Evolutionary conservation across 2,113 vertebrate genomes (phyloP).

Genomic region (Acrocephalus arundinaceus): DNA sequence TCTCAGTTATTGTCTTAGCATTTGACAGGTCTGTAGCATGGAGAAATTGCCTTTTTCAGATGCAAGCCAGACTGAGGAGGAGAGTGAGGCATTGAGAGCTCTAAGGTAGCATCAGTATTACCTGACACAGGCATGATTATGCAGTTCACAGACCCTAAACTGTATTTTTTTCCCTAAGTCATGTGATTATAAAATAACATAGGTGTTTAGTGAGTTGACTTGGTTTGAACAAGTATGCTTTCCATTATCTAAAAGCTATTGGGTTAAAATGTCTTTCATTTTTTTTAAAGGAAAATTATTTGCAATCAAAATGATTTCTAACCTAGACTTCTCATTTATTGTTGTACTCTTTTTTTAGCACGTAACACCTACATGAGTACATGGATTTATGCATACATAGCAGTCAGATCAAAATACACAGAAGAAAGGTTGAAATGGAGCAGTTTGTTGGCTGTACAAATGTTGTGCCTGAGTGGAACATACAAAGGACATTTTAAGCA

Average conservation of each 20-base stretch:
- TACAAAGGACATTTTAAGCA: not conserved
- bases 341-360: not conserved
- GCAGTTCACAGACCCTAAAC: no score
- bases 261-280: not conserved
- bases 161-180: not conserved
- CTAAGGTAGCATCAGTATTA: not conserved
- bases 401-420: not conserved
- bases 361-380: rapidly evolving
- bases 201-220: not conserved
- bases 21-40: not conserved
- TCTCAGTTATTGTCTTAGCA: not conserved
- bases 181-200: not conserved
- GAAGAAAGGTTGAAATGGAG: not conserved
- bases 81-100: not conserved
- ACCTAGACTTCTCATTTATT: not conserved
- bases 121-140: rapidly evolving
- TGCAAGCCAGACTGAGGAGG: not conserved
- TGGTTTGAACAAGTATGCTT: not conserved
- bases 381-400: not conserved
- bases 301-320: not conserved
- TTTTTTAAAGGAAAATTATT: not conserved
- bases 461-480: not conserved
- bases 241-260: not conserved
- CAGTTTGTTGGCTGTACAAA: not conserved
- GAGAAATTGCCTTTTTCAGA: not conserved